Percentiles rank a stretch among this genome's conserved stretches.
Conservation (phyloP, 2,797 vertebrate genomes). For the Ispidina picta region DNA sequence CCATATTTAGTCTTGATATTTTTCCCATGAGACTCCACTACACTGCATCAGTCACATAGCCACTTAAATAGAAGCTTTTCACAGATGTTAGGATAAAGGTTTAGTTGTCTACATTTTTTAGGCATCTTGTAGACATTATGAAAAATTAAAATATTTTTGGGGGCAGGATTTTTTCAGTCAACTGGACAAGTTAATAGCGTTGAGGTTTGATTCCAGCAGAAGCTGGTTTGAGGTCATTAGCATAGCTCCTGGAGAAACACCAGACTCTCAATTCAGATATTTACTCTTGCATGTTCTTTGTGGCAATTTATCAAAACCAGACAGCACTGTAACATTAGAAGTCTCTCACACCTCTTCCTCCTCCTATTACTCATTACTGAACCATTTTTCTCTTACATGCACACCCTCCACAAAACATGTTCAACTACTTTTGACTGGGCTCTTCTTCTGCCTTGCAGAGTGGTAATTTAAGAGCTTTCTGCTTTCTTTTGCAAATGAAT, state of each 20-base stretch:
- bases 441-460: background rate
- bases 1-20: conserved; percentile 50
- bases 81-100: conserved; percentile 10
- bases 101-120: background rate
- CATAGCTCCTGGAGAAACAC: conserved; percentile 9
- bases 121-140: conserved; percentile 31
- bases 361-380: background rate
- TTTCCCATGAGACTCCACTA: conserved; percentile 29
- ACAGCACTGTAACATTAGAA: background rate
- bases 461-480: background rate
- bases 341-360: background rate
- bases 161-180: conserved; percentile 30
- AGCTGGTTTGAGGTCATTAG: background rate
- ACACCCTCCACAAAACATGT: background rate
- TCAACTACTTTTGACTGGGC: background rate
- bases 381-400: background rate
- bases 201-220: conserved; percentile 29
- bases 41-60: background rate
- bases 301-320: conserved; percentile 36
- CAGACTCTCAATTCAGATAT: conserved; percentile 23
- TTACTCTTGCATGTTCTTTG: conserved; percentile 5
- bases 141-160: conserved; percentile 64
- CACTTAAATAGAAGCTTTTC: conserved; percentile 36
- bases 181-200: background rate
- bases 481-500: conserved; percentile 32